These are phyloP conservation scores for Epizoanthus ramosus DNA, from an alignment of 92 coral and sea anemone genomes.

Conservation along the genomic window DNA sequence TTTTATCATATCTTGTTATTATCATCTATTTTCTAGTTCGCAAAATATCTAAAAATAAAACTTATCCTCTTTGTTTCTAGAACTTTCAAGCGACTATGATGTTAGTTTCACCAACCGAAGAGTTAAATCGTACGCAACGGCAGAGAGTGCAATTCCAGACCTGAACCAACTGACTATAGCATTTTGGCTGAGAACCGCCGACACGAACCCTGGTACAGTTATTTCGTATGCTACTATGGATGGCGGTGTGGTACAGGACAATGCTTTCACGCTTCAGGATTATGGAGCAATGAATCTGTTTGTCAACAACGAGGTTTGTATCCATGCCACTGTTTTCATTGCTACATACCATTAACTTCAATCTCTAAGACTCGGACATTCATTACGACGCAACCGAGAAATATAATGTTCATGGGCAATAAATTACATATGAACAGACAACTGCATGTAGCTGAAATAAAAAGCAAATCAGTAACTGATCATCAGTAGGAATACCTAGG, in stretches of 20 bases:
- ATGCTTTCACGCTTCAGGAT: constrained; percentile 80
- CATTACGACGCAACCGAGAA: too few relatives aligned
- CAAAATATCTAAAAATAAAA: not conserved
- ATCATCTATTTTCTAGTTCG: too few relatives aligned
- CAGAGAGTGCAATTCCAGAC: constrained; percentile 65
- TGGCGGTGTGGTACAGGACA: constrained; percentile 68
- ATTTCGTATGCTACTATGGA: constrained; percentile 68
- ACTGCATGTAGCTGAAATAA: too few relatives aligned
- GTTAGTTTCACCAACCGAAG: constrained; percentile 64
- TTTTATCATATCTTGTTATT: too few relatives aligned
- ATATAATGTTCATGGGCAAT: too few relatives aligned
- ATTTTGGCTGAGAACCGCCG: constrained; percentile 77
- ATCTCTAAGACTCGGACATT: too few relatives aligned
- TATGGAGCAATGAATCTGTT: constrained; percentile 61
- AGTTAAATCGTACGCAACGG: constrained; percentile 51
- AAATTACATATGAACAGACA: too few relatives aligned
- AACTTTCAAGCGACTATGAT: constrained; percentile 74
- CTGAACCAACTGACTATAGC: constrained; percentile 63
- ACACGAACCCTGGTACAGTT: constrained; percentile 69
- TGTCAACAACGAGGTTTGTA: constrained; percentile 62
- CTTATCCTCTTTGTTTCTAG: constrained; percentile 18
- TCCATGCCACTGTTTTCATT: not conserved
- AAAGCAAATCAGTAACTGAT: too few relatives aligned
- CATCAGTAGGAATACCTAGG: too few relatives aligned
- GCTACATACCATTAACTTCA: too few relatives aligned